Evolutionary conservation across 2,888 invertebrate genomes (phyloP), one percentile per base, ranked within the genome.

Genomic region (Drosophila trichaetosa): DNA sequence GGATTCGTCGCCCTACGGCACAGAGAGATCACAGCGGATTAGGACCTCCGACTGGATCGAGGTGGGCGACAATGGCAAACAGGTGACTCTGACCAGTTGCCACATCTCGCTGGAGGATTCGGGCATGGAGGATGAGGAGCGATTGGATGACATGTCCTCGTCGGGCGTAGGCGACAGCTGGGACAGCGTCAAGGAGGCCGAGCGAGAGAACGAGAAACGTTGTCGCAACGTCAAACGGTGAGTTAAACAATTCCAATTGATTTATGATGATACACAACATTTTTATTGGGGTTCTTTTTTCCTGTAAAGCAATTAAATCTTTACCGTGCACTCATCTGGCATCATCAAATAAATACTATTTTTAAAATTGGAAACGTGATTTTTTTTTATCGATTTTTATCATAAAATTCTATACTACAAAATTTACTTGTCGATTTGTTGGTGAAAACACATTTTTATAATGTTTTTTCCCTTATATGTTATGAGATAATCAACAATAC

Each of bases 51-150:
- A 94, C 90, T 94, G 94, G 94, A 94, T 94, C 64, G 94, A 94
- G 88, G 93, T 94, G 74, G 93, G 93, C 67, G 94, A 94, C 79
- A 94, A 94, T 90, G 94, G 94, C 71, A 93, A 94, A 76, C 94
- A 94, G 88, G 94, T 94, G 52, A 93, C 94, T 8, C 89, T 94
- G 77, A 94, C 94, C 60, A 94, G 94, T 89, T 95, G 95, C 90
- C 94, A 94, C 86, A 94, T 95, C 58, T 94, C 94, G 67, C 93
- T 95, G 58, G 94, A 94, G 80, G 94, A 94, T 80, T 93, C 94
- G 3, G 93, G 93, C 46, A 77, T 93, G 78, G 93, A 93, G 79
- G 93, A 93, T 76, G 93, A 93, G 76, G 93, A 93, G 75, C 92
- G 93, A n/a, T 81, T 92, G 63, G 93, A 93, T 69, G 93, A 93